Conservation (phyloP, 2,797 vertebrate genomes). For the Argya squamiceps region DNA sequence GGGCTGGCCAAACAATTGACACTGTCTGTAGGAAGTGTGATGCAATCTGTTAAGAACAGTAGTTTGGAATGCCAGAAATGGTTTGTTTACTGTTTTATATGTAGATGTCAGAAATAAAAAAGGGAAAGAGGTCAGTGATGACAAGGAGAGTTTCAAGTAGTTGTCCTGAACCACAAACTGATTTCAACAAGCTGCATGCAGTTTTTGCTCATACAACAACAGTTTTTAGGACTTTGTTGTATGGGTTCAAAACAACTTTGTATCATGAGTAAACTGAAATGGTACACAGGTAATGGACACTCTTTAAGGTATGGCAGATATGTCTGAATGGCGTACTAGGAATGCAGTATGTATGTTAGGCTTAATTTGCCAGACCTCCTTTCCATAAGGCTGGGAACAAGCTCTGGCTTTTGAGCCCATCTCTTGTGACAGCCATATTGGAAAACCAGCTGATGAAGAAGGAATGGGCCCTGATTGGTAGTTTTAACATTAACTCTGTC, state of each 20-base stretch:
- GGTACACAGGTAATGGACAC: background rate
- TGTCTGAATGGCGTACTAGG: background rate
- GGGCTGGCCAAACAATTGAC: background rate
- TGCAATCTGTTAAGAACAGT: conserved; percentile 13
- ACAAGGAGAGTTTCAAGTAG: background rate
- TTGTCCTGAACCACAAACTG: background rate
- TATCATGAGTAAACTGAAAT: too few relatives aligned
- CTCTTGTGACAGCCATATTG: background rate
- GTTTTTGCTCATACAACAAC: background rate
- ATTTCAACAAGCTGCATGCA: background rate
- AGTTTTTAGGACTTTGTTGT: background rate
- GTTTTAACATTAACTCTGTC: background rate
- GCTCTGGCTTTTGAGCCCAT: background rate
- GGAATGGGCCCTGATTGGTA: background rate
- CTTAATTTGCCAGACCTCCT: background rate
- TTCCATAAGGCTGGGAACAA: background rate
- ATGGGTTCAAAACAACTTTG: background rate
- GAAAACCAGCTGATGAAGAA: background rate
- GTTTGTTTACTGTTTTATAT: background rate
- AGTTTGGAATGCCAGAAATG: background rate
- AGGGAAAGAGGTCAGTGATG: background rate
- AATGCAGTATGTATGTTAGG: background rate
- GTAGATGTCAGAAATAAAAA: background rate
- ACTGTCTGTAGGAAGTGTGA: background rate
- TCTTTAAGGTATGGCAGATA: background rate